Conservation (phyloP, 2,888 invertebrate genomes). For the Pollenia amentaria region DNA sequence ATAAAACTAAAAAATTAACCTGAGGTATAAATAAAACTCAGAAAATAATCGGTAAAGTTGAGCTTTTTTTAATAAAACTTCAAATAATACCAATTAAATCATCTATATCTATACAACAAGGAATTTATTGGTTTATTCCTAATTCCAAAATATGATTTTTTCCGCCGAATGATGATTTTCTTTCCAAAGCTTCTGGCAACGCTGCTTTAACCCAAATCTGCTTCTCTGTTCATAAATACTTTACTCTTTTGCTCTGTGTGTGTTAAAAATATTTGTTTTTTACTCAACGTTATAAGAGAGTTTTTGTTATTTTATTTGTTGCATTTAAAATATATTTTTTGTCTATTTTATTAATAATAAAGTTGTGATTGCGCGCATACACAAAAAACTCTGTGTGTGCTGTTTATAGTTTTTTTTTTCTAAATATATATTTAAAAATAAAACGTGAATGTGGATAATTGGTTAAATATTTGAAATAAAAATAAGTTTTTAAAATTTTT, state of each 20-base stretch:
- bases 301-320: constrained; percentile 65
- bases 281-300: constrained; percentile 29
- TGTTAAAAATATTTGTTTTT: constrained; percentile 6
- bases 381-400: constrained; percentile 38
- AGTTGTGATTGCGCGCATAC: constrained; percentile 71
- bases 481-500: constrained; percentile 12
- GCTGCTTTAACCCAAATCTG: background rate
- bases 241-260: background rate
- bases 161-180: no score
- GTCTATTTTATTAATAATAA: constrained; percentile 74
- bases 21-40: no score
- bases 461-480: constrained; percentile 5
- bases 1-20: no score
- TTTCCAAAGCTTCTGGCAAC: constrained; percentile 18
- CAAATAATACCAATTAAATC: no score
- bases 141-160: no score
- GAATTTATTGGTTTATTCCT: no score
- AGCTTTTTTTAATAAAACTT: no score
- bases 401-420: constrained; percentile 30
- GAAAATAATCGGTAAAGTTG: no score
- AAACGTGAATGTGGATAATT: constrained; percentile 12
- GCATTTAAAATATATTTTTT: constrained; percentile 69
- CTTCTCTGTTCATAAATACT: constrained; percentile 38
- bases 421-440: constrained; percentile 27
- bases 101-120: no score